Conservation (phyloP, 1,140 invertebrate genomes). For the Leptinotarsa lineolata region DNA sequence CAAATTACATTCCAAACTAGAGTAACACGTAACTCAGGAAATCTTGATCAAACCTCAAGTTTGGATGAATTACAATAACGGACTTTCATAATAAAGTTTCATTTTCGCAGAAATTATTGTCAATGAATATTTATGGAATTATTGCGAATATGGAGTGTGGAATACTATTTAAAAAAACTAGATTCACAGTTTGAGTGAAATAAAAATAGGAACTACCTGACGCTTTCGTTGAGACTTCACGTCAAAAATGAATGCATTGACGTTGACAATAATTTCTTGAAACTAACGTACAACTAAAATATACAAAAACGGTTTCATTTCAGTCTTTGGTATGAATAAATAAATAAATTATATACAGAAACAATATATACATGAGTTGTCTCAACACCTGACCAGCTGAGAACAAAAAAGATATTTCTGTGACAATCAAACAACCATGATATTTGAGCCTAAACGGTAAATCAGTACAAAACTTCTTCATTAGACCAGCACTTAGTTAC, state of each 20-base stretch:
- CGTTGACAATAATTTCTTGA: slow-evolving; percentile 41
- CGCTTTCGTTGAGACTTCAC: slow-evolving; percentile 21
- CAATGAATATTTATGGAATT: slow-evolving; percentile 28
- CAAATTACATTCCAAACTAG: neutral
- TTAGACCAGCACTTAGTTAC: neutral
- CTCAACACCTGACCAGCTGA: neutral
- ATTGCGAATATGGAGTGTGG: slow-evolving; percentile 26
- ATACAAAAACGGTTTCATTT: slow-evolving; percentile 47
- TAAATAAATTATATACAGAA: slow-evolving; percentile 48
- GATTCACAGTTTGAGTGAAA: neutral
- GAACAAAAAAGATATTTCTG: slow-evolving; percentile 12
- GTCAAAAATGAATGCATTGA: slow-evolving; percentile 16
- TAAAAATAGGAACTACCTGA: slow-evolving; percentile 28
- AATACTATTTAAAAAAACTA: neutral
- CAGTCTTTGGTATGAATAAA: slow-evolving; percentile 53
- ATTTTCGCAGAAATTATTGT: slow-evolving; percentile 29
- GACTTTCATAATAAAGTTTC: neutral
- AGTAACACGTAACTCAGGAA: neutral
- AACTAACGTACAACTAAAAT: slow-evolving; percentile 37
- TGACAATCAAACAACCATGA: slow-evolving; percentile 20
- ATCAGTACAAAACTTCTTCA: slow-evolving; percentile 36
- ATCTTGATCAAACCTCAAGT: slow-evolving; percentile 7
- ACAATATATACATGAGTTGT: slow-evolving; percentile 42
- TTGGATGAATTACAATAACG: slow-evolving; percentile 13
- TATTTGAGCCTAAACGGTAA: slow-evolving; percentile 1